phyloP scores from a whole-genome alignment of 1,140 invertebrate genomes.

The Ditylenchus dipsaci region DNA sequence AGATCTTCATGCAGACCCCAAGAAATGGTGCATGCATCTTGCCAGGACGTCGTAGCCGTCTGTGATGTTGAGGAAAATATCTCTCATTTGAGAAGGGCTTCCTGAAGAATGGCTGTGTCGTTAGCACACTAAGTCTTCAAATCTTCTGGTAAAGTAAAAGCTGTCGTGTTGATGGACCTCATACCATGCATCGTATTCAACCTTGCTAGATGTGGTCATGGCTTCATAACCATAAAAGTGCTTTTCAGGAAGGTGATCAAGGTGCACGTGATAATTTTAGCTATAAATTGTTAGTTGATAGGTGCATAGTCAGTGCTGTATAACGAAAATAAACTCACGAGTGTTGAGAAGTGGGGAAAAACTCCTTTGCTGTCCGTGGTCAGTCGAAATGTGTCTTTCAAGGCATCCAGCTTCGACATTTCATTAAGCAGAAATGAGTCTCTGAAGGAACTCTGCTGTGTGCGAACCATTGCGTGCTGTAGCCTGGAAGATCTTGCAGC shows the following conservation, averaged over 20 bases:
- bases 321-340: neutral
- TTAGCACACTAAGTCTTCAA: neutral
- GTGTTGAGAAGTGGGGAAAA: slow-evolving; percentile 7
- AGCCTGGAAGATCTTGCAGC: neutral
- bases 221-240: neutral
- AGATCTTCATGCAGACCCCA: neutral
- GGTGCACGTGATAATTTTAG: neutral
- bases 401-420: slow-evolving; percentile 1
- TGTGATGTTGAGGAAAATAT: neutral
- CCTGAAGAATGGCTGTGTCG: neutral
- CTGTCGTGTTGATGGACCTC: neutral
- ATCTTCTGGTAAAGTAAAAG: neutral
- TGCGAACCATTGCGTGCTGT: neutral
- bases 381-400: neutral
- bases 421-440: too few species aligned
- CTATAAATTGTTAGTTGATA: neutral
- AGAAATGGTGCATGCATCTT: neutral
- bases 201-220: neutral
- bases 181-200: neutral
- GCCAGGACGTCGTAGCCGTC: neutral
- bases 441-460: neutral
- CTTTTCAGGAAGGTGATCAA: neutral
- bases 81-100: neutral
- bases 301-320: neutral
- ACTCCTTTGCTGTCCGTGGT: slow-evolving; percentile 2